These are phyloP conservation scores for Nephrotoma appendiculata DNA, from an alignment of 2,888 invertebrate species.

Conservation along the genomic window DNA sequence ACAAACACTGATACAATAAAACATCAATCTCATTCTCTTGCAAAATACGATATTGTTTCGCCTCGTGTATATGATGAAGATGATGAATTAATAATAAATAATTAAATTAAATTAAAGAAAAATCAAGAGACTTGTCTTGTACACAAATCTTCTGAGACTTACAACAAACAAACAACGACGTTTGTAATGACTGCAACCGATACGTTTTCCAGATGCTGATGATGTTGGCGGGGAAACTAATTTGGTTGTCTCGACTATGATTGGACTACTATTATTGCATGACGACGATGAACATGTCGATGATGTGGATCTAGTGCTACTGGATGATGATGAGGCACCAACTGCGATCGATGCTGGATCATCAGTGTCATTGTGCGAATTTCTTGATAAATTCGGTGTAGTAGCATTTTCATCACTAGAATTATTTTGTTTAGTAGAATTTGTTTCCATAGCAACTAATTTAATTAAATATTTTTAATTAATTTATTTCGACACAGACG, in stretches of 20 bases:
- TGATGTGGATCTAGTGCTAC: neutral
- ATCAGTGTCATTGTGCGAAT: neutral
- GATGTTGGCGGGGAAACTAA: neutral
- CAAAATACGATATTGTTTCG: constrained; percentile 3
- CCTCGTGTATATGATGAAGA: neutral
- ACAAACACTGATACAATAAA: neutral
- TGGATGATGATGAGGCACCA: neutral
- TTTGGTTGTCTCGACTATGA: neutral
- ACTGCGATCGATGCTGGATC: neutral
- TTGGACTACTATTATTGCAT: neutral
- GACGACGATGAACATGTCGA: neutral
- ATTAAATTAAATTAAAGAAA: neutral
- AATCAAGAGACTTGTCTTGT: neutral
- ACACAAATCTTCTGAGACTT: constrained; percentile 27
- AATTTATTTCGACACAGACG: neutral
- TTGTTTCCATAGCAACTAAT: constrained; percentile 5
- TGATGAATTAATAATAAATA: neutral
- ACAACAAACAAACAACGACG: constrained; percentile 77
- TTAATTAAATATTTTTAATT: neutral
- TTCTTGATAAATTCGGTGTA: neutral
- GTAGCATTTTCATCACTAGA: neutral
- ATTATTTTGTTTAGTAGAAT: neutral
- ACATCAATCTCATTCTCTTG: neutral
- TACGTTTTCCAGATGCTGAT: neutral
- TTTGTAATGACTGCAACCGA: constrained; percentile 71